Base-by-base conservation (phyloP, 2,888 invertebrate genomes). In the Mesodorylaimus sp. region DNA sequence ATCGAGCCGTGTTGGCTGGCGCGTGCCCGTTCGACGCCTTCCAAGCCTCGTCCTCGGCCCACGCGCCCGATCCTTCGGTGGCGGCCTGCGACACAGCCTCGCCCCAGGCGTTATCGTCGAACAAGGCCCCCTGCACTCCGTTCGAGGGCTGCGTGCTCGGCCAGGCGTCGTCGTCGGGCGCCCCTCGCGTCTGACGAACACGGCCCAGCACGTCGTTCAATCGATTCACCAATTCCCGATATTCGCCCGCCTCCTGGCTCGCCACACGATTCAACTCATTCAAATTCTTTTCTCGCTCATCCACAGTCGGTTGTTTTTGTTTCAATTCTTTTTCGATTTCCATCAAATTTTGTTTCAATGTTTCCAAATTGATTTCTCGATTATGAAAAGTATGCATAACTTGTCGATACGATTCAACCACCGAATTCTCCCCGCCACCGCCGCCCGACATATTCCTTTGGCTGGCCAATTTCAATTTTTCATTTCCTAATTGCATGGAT, bases 291-390 rank as follows among this genome's bases (percentile, higher is more conserved):
- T 47, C 23, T 5, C 47, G 50, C n/a, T 49, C 48, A 29, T 24
- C 23, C 10, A 19, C 25, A 7, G 28, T 3, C 16, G 39, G 19
- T 23, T 37, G 38, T 39, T 50, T 37, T 21, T 50, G 21, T 56
- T 53, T 57, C 73, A 72, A 66, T 70, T 70, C 68, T 52, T 60
- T 61, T 53, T 69, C 67, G 43, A 65, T 57, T 47, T 61, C 57
- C 42, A 62, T 79, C 45, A 82, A 73, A 66, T 81, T 80, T 58
- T 78, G 77, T 67, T 77, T 74, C 56, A 80, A 66, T 62, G 77
- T 77, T 55, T 79, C 78, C 36, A 81, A 70, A n/a, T 76, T 73
- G 36, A 81, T 77, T 75, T 83, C 77, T 72, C 80, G 80, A 67
- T 78, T 78, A 53, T 75, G 78, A 46, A 78, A 74, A 37, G 77